A percentile compares a stretch with the other conserved stretches of the same genome.
These are phyloP conservation scores for Bos indicus DNA, from an alignment of 2,113 vertebrate species.

Conservation along the genomic window DNA sequence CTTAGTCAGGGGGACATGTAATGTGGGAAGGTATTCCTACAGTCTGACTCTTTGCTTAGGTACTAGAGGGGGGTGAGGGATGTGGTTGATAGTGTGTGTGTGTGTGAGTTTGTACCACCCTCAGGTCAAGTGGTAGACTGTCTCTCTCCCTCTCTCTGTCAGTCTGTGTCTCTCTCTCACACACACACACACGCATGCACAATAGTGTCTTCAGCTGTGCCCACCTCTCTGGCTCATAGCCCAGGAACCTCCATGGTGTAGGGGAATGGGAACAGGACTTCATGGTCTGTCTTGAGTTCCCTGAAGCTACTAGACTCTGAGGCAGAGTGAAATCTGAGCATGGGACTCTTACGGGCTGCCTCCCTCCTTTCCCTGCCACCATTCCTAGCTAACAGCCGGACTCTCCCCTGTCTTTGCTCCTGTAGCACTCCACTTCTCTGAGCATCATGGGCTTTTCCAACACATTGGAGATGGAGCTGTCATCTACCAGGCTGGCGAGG, in stretches of 20 bases:
- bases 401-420: background rate
- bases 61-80: background rate
- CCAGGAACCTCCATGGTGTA: background rate
- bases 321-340: background rate
- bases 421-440: slow-evolving; percentile 76
- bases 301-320: background rate
- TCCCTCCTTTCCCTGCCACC: background rate
- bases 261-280: background rate
- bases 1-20: background rate
- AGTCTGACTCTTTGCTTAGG: background rate
- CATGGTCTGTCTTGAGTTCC: background rate
- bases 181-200: fast-evolving
- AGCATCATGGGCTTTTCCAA: slow-evolving; percentile 77
- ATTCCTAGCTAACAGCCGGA: background rate
- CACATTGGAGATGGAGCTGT: slow-evolving; percentile 80
- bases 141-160: background rate
- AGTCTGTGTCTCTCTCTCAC: background rate
- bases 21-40: background rate
- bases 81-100: background rate
- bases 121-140: background rate
- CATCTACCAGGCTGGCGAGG: slow-evolving; percentile 72
- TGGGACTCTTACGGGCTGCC: background rate
- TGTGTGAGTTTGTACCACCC: no score
- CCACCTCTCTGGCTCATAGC: background rate
- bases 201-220: background rate